Evolutionary conservation across 1,140 invertebrate genomes (phyloP).

Genomic region (Lepidostoma basale): DNA sequence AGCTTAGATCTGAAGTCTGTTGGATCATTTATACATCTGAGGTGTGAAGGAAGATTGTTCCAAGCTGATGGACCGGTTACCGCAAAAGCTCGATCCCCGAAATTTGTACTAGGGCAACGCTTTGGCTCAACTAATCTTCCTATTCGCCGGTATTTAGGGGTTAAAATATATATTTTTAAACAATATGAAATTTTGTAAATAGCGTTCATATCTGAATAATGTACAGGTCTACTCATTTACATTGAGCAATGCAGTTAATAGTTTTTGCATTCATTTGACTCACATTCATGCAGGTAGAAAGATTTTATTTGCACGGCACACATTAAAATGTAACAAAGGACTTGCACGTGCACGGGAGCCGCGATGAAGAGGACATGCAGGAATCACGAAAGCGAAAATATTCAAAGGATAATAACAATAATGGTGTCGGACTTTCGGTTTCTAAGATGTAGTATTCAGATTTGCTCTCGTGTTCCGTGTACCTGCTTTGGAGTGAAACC

Average conservation of each 20-base stretch:
- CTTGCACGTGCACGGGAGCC: constrained; percentile 24
- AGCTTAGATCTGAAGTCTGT: too few species aligned
- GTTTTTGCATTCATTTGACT: neutral
- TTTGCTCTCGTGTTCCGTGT: neutral
- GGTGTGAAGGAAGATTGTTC: too few species aligned
- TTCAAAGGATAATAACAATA: constrained; percentile 19
- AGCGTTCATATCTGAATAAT: neutral
- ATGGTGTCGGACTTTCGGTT: constrained; percentile 6
- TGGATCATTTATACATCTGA: too few species aligned
- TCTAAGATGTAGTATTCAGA: neutral
- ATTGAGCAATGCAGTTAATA: neutral
- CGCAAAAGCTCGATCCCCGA: too few species aligned
- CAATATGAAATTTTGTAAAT: neutral
- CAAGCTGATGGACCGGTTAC: too few species aligned
- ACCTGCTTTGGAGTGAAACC: neutral
- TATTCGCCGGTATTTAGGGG: too few species aligned
- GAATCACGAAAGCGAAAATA: constrained; percentile 25
- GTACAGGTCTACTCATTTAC: neutral
- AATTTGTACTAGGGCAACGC: too few species aligned
- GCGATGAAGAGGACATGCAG: constrained; percentile 5
- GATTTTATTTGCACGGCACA: constrained; percentile 5
- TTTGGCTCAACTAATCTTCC: too few species aligned
- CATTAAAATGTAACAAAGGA: constrained; percentile 10
- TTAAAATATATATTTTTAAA: neutral
- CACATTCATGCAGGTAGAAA: neutral